Evolutionary conservation across 2,113 vertebrate species (phyloP).

Genomic region (Pelecanus crispus): DNA sequence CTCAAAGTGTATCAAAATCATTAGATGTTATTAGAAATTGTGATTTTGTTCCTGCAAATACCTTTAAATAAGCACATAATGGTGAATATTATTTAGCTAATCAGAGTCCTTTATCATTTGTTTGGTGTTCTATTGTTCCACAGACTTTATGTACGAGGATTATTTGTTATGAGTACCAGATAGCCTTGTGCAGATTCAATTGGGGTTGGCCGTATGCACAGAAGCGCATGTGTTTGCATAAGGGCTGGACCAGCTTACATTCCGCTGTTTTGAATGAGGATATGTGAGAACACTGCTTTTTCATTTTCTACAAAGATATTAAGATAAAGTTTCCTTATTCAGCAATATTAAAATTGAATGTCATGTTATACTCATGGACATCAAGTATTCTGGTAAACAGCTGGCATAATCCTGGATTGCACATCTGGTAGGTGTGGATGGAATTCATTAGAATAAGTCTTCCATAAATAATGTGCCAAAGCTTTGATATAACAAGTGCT

Average conservation of each 20-base stretch:
- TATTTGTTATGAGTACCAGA: neutral
- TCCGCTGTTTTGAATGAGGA: neutral
- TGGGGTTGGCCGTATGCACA: neutral
- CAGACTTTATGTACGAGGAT: neutral
- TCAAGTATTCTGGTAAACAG: slow-evolving; percentile 50
- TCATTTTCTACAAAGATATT: neutral
- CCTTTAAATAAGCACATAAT: neutral
- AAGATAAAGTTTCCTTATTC: neutral
- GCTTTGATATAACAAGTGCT: slow-evolving; percentile 57
- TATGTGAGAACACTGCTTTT: neutral
- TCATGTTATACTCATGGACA: neutral
- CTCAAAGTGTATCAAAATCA: neutral
- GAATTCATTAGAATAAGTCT: slow-evolving; percentile 65
- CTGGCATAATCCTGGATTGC: slow-evolving; percentile 44
- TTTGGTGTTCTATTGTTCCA: neutral
- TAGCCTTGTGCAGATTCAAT: neutral
- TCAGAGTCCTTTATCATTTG: neutral
- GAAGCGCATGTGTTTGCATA: neutral
- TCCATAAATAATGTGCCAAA: slow-evolving; percentile 64
- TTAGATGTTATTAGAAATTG: neutral
- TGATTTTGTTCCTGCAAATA: neutral
- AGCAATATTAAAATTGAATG: slow-evolving; percentile 34
- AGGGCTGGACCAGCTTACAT: neutral
- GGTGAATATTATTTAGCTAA: neutral
- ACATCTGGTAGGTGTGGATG: slow-evolving; percentile 67